These are phyloP conservation scores for Megalopta genalis DNA, from an alignment of 1,140 invertebrate species.

Conservation along the genomic window DNA sequence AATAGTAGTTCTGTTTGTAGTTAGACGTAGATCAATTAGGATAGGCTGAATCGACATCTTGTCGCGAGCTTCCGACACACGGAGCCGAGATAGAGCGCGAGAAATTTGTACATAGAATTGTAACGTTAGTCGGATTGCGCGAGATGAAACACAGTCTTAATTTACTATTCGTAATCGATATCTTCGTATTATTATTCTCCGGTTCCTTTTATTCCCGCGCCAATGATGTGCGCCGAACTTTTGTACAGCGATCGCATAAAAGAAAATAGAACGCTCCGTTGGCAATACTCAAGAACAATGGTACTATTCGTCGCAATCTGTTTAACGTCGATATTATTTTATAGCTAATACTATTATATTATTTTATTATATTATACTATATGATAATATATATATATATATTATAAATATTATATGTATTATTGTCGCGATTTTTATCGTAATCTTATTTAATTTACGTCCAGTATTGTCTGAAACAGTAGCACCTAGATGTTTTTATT, in stretches of 20 bases:
- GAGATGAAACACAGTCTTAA: conserved; percentile 26
- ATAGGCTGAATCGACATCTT: background rate
- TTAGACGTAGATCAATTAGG: background rate
- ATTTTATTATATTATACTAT: background rate
- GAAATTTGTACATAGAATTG: conserved; percentile 34
- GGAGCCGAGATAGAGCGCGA: background rate
- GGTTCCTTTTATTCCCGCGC: conserved; percentile 24
- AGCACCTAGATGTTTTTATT: conserved; percentile 32
- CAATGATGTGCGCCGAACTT: conserved; percentile 25
- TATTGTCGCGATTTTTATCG: conserved; percentile 51
- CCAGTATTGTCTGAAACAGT: conserved; percentile 70
- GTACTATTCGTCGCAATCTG: conserved; percentile 44
- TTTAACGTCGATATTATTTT: conserved; percentile 31
- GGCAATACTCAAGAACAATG: conserved; percentile 47
- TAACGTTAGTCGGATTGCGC: conserved; percentile 32
- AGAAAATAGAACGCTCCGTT: background rate
- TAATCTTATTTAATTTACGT: conserved; percentile 73
- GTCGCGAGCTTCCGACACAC: background rate
- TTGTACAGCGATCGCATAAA: conserved; percentile 11
- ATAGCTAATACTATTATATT: conserved; percentile 35
- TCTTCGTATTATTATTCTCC: conserved; percentile 58
- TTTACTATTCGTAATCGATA: conserved; percentile 58
- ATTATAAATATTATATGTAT: conserved; percentile 5
- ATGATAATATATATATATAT: conserved; percentile 39
- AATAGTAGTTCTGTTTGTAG: conserved; percentile 29